Evolutionary conservation across 1,140 invertebrate species (phyloP).

Genomic region (Drosophila sp.): DNA sequence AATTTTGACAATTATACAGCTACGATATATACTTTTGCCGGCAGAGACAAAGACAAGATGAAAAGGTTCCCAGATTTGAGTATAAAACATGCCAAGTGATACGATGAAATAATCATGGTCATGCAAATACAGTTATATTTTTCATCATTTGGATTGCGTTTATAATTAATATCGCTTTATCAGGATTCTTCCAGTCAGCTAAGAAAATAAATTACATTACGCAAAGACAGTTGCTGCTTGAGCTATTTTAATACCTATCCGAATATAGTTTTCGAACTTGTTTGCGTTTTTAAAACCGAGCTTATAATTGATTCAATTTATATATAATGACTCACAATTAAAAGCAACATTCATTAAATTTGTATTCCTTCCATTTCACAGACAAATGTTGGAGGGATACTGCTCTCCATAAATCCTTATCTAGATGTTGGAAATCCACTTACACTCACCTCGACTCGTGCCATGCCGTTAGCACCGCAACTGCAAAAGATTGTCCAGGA

Average conservation of each 20-base stretch:
- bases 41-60: background rate
- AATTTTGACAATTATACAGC: slow-evolving; percentile 67
- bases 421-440: slow-evolving; percentile 93
- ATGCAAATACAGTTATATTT: background rate
- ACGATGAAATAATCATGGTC: background rate
- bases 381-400: slow-evolving; percentile 96
- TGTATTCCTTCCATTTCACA: slow-evolving; percentile 80
- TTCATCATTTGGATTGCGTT: too few species aligned
- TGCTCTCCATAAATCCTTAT: slow-evolving; percentile 95
- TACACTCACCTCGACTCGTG: slow-evolving; percentile 92
- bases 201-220: too few species aligned
- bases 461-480: slow-evolving; percentile 88
- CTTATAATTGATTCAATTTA: too few species aligned
- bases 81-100: background rate
- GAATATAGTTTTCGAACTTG: too few species aligned
- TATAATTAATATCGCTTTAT: background rate
- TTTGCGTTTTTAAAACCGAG: too few species aligned
- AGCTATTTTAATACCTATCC: too few species aligned
- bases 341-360: slow-evolving; percentile 1
- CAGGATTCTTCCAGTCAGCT: background rate
- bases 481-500: slow-evolving; percentile 94
- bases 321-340: too few species aligned
- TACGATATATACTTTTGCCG: background rate
- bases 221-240: too few species aligned
- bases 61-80: slow-evolving; percentile 2